A percentile compares a stretch with the other conserved stretches of the same genome.
Evolutionary conservation across 2,888 invertebrate genomes (phyloP).

Genomic region (Macroteleia sp.): DNA sequence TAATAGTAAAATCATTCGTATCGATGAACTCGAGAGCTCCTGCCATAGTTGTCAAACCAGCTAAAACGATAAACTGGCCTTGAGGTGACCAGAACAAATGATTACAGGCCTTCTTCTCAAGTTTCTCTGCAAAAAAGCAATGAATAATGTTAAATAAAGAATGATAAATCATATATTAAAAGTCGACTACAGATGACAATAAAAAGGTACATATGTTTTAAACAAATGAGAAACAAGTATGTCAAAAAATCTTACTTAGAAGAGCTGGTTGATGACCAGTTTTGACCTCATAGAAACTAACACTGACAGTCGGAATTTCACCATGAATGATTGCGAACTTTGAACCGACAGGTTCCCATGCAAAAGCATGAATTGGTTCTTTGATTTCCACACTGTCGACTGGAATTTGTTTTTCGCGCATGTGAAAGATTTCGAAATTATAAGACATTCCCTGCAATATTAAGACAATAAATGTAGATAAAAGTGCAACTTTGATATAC

Average conservation of each 20-base stretch:
- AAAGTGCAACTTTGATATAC: too few species aligned
- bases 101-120: conserved; percentile 94
- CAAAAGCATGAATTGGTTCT: conserved; percentile 95
- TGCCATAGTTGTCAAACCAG: conserved; percentile 92
- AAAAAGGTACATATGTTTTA: too few species aligned
- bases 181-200: too few species aligned
- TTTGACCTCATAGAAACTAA: conserved; percentile 96
- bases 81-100: conserved; percentile 97
- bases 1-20: conserved; percentile 97
- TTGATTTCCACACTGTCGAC: conserved; percentile 99
- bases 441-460: conserved; percentile 93
- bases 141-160: too few species aligned
- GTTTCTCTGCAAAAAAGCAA: conserved; percentile 82
- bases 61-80: conserved; percentile 97
- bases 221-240: not conserved
- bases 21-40: conserved; percentile 98
- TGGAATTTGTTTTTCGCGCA: conserved; percentile 98
- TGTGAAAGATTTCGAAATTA: conserved; percentile 99
- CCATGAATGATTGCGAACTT: conserved; percentile 99
- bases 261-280: conserved; percentile 94
- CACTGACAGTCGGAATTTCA: conserved; percentile 92
- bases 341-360: conserved; percentile 98
- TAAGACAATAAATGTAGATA: too few species aligned
- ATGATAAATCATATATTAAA: too few species aligned
- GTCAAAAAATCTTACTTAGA: conserved; percentile 88